Evolutionary conservation across 1,140 invertebrate species (phyloP).

Genomic region (Melitaea cinxia): DNA sequence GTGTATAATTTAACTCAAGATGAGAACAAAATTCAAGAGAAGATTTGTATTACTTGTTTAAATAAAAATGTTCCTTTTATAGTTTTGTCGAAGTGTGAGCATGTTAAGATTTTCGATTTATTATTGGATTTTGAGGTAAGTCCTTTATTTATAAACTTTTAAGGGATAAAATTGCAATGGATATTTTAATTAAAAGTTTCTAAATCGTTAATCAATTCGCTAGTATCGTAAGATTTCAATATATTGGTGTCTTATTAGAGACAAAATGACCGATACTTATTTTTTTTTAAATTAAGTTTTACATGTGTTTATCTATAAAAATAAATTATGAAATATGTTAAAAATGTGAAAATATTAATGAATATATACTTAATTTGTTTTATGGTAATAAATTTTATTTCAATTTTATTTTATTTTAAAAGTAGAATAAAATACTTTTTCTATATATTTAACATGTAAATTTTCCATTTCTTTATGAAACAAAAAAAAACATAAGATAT

Average conservation of each 20-base stretch:
- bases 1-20: slow-evolving; percentile 3
- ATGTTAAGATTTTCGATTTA: slow-evolving; percentile 47
- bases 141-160: slow-evolving; percentile 10
- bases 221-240: slow-evolving; percentile 38
- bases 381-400: too few relatives aligned
- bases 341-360: too few relatives aligned
- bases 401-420: too few relatives aligned
- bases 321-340: too few relatives aligned
- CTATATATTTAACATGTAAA: too few relatives aligned
- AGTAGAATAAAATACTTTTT: too few relatives aligned
- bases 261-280: slow-evolving; percentile 44
- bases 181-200: too few relatives aligned
- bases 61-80: slow-evolving; percentile 35
- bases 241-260: slow-evolving; percentile 43
- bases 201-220: too few relatives aligned
- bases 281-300: neutral
- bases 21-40: slow-evolving; percentile 3
- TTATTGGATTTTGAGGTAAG: slow-evolving; percentile 49
- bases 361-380: too few relatives aligned
- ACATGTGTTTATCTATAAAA: too few relatives aligned
- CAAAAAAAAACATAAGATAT: too few relatives aligned
- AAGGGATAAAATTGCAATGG: neutral
- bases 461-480: too few relatives aligned
- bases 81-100: slow-evolving; percentile 49
- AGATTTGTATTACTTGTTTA: slow-evolving; percentile 40